Base-by-base conservation (phyloP, 2,113 vertebrate genomes). In the Ia io region DNA sequence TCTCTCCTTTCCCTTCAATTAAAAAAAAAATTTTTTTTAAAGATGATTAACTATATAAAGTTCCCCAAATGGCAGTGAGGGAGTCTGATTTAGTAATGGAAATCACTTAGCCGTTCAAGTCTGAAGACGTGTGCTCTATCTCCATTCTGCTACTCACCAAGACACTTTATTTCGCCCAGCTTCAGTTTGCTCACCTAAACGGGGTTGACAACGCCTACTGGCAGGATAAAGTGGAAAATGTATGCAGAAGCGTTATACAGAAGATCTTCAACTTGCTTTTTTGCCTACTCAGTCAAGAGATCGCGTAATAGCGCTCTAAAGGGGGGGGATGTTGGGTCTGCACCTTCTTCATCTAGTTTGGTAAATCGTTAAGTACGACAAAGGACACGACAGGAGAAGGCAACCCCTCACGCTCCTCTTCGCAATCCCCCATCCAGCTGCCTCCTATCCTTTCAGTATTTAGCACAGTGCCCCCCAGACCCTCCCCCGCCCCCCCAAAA, bases 361-460 rank as follows among this genome's bases (percentile, higher is more conserved):
- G 44, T 59, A 77, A 51, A 67, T 56, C 14, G 32, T 35, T 30
- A 88, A 88, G 77, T 30, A 73, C 0, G 40, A 92, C 88, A 71
- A 88, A 90, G 56, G 94, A 47, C 84, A 84, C 63, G 76, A 70
- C 67, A 88, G 71, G 89, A 93, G 92, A 70, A 56, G 37, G 88
- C 42, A 87, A 82, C 17, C 90, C 47, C 42, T 91, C 59, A 47
- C 84, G 73, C 91, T 86, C 71, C 59, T 80, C 84, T 77, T 89
- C 65, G 53, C 56, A 73, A 47, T 86, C 49, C n/a, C 69, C 1
- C 28, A 37, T 37, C 20, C 14, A 28, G 90, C 89, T 79, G 63
- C 69, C 56, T 84, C 73, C 73, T 40, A 17, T 13, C 51, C n/a
- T 82, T 90, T 65, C 95, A 94, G 91, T 86, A 96, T 94, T 95